Evolutionary conservation across 2,113 vertebrate species (phyloP), one percentile per base, ranked within the genome.

Genomic region (Lasiurus cinereus): DNA sequence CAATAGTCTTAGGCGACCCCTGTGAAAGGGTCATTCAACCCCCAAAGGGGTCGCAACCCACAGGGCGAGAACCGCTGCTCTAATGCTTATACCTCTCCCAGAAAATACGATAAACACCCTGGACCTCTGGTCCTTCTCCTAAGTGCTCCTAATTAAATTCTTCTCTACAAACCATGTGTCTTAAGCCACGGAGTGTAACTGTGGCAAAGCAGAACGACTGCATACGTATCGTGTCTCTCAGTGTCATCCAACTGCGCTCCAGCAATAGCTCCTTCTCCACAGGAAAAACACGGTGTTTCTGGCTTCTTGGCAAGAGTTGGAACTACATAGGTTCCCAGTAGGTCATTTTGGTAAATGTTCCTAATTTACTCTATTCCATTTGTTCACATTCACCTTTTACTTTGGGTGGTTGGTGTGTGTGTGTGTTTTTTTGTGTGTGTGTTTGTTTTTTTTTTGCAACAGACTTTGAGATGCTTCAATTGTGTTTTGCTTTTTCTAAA

Each of bases 311-410:
- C 69, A 36, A 88, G 31, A 83, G 8, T 43, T 39, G 33, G 31
- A 69, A 87, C 1, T n/a, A 3, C n/a, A 69, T 15, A 82, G 33
- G 24, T 52, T 52, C 76, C 52, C 16, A 78, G 31, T 66, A 69
- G 90, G 46, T 43, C 33, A 92, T 90, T 94, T 64, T 83, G 85
- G 50, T 67, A 90, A 90, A 29, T 16, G 2, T 52, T 94, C 27
- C 85, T 69, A 88, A 95, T 89, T 88, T 13, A 46, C 33, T 91
- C 1, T 91, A n/a, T 15, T 83, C 24, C 11, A 76, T 10, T 69
- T 50, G 3, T 11, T 16, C 13, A 46, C 14, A 77, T 80, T 92
- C 62, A 86, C 76, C 19, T 69, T 96, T 56, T 46, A 56, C 10
- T 78, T 46, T 22, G 86, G 15, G 3, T 3, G 27, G 72, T 36